A percentile compares a stretch with the other conserved stretches of the same genome.
These are phyloP conservation scores for Nansenia antarctica DNA, from an alignment of 2,113 vertebrate genomes.

Conservation along the genomic window DNA sequence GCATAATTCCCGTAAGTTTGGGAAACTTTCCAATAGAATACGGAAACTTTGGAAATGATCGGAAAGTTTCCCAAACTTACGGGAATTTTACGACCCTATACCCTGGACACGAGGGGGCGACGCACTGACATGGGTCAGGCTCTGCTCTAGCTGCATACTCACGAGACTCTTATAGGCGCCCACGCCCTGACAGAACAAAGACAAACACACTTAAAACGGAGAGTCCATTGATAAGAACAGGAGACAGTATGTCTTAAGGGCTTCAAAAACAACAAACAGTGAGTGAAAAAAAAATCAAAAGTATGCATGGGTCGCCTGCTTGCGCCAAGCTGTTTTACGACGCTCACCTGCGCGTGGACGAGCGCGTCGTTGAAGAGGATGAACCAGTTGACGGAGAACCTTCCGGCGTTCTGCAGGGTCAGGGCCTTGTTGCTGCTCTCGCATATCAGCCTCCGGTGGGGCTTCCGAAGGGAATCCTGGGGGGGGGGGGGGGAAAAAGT, in stretches of 20 bases:
- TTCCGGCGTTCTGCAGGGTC: conserved; percentile 90
- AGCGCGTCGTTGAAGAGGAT: conserved; percentile 96
- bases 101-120: conserved; percentile 10
- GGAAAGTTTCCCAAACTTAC: too few species aligned
- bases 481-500: background rate
- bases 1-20: too few species aligned
- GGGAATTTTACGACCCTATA: too few species aligned
- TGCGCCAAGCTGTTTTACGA: background rate
- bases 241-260: background rate
- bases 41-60: too few species aligned
- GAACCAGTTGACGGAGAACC: conserved; percentile 99
- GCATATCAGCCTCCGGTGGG: conserved; percentile 89
- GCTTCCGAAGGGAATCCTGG: conserved; percentile 93
- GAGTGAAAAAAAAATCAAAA: conserved; percentile 40
- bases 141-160: conserved; percentile 65
- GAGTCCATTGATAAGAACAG: conserved; percentile 31
- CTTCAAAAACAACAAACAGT: conserved; percentile 39
- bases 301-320: background rate
- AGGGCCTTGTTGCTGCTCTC: conserved; percentile 94
- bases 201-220: conserved; percentile 63
- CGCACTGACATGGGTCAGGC: conserved; percentile 7
- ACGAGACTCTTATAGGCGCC: conserved; percentile 76
- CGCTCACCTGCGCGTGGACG: conserved; percentile 94
- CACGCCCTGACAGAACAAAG: conserved; percentile 80
- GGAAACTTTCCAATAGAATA: too few species aligned